Conservation (phyloP, 23 tunicate species). For the Styela clava region DNA sequence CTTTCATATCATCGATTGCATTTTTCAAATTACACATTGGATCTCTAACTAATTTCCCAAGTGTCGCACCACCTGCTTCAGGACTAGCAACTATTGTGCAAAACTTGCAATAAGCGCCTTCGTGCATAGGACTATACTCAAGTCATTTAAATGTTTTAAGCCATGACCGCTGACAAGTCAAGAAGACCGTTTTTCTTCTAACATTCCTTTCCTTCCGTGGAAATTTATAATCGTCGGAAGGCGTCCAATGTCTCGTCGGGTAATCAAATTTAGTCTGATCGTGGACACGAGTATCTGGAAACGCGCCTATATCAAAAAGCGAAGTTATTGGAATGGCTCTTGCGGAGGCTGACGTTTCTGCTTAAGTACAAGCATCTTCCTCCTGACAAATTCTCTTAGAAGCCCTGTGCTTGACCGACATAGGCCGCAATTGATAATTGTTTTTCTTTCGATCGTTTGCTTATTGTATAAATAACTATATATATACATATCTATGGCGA, state of each 20-base stretch:
- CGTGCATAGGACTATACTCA: not conserved
- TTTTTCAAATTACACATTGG: not conserved
- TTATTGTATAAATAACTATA: no score
- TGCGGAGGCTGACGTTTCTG: no score
- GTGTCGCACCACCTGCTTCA: constrained; percentile 17
- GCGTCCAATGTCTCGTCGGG: constrained; percentile 1
- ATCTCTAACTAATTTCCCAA: not conserved
- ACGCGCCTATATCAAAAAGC: no score
- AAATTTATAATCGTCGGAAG: not conserved
- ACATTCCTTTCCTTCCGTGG: not conserved
- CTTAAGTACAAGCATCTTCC: no score
- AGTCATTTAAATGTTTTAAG: constrained; percentile 16
- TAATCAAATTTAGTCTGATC: no score
- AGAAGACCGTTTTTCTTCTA: not conserved
- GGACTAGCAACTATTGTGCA: constrained; percentile 6
- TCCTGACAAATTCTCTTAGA: no score
- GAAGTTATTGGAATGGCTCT: no score
- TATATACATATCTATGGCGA: no score
- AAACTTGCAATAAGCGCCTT: constrained; percentile 13
- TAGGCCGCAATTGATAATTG: no score
- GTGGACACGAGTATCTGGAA: no score
- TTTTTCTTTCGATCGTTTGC: no score
- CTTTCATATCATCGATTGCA: constrained; percentile 9
- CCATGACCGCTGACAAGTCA: constrained; percentile 5
- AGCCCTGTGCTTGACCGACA: no score